Conservation (phyloP, 2,888 invertebrate genomes). For the Panzeria rudis region DNA sequence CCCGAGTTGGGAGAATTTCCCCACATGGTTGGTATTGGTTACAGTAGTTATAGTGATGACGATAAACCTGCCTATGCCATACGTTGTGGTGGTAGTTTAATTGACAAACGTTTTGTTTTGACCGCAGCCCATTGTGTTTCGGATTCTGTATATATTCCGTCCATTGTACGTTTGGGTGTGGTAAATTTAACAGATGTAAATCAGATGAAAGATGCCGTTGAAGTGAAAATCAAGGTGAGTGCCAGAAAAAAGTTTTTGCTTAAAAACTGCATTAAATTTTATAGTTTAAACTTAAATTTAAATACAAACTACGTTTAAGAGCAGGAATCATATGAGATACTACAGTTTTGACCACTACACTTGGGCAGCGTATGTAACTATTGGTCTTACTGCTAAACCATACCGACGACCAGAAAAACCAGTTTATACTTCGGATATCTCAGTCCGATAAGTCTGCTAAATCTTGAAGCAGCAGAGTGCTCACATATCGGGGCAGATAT, state of each 20-base stretch:
- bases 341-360: no score
- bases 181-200: conserved; percentile 74
- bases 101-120: conserved; percentile 77
- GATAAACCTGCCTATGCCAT: conserved; percentile 63
- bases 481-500: no score
- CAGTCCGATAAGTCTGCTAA: no score
- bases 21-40: conserved; percentile 81
- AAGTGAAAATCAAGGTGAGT: conserved; percentile 76
- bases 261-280: no score
- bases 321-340: no score
- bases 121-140: conserved; percentile 81
- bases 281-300: no score
- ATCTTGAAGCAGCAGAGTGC: no score
- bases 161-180: conserved; percentile 78
- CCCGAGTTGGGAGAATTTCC: conserved; percentile 79
- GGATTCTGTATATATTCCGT: conserved; percentile 73
- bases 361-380: no score
- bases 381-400: no score
- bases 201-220: conserved; percentile 53
- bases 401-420: no score
- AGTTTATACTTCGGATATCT: no score
- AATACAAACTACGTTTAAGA: no score
- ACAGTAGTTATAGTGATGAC: conserved; percentile 70
- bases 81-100: conserved; percentile 80
- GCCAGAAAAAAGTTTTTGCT: rapidly evolving